phyloP scores from a whole-genome alignment of 2,797 vertebrate species.

The Parauchenoglanis punctatus region DNA sequence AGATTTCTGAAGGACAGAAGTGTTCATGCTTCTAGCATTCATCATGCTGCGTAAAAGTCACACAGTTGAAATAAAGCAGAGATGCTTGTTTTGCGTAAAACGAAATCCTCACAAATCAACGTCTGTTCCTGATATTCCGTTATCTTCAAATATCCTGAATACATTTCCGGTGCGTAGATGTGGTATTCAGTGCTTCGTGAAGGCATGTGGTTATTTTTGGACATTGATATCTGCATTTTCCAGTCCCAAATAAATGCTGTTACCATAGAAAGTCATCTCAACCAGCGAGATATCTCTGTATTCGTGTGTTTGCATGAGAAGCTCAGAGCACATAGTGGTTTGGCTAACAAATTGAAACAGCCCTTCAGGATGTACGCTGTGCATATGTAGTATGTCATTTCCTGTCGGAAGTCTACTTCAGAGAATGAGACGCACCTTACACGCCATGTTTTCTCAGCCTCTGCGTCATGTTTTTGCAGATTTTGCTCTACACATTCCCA shows the following conservation, averaged over 20 bases:
- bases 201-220: background rate
- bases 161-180: background rate
- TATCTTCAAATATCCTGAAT: background rate
- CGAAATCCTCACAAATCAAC: background rate
- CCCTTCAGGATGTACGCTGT: background rate
- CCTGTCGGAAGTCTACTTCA: background rate
- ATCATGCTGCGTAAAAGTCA: background rate
- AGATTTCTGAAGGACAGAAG: background rate
- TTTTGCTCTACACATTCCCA: background rate
- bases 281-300: background rate
- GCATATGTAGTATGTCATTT: background rate
- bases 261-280: background rate
- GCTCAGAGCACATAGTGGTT: background rate
- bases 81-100: background rate
- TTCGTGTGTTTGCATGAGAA: background rate
- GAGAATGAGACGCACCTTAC: background rate
- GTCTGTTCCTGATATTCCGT: background rate
- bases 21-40: background rate
- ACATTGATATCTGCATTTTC: too few species aligned
- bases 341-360: conserved; percentile 14
- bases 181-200: background rate
- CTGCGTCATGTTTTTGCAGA: too few species aligned
- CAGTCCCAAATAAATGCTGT: background rate
- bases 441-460: background rate
- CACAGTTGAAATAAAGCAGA: background rate